A percentile compares a stretch with the other conserved stretches of the same genome.
phyloP scores from a whole-genome alignment of 2,797 vertebrate species.

The Balearica regulorum region DNA sequence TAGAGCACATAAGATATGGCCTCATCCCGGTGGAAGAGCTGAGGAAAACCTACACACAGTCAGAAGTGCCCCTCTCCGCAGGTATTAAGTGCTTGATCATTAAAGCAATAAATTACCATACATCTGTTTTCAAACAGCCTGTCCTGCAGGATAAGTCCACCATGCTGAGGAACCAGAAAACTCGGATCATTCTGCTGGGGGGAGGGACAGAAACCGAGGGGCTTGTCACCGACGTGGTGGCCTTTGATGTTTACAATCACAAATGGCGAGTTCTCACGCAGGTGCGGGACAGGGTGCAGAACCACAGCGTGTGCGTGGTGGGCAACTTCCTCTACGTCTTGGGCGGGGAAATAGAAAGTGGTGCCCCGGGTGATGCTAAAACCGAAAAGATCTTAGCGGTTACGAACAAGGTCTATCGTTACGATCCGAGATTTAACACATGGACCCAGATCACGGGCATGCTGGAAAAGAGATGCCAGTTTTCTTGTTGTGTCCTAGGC shows the following conservation, averaged over 20 bases:
- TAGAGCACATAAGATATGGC: slow-evolving; percentile 85
- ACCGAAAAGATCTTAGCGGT: not conserved
- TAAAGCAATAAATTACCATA: slow-evolving; percentile 88
- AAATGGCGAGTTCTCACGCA: slow-evolving; percentile 75
- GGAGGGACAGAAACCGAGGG: slow-evolving; percentile 76
- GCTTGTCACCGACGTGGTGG: slow-evolving; percentile 75
- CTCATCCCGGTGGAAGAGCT: slow-evolving; percentile 79
- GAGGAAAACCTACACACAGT: slow-evolving; percentile 69
- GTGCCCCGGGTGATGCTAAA: slow-evolving; percentile 45
- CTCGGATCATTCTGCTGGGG: slow-evolving; percentile 83
- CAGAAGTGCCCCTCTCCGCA: slow-evolving; percentile 79
- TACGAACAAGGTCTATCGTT: slow-evolving; percentile 85
- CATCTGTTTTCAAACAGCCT: slow-evolving; percentile 80
- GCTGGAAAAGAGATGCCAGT: slow-evolving; percentile 84
- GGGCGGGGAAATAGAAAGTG: slow-evolving; percentile 82
- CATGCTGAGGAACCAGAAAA: slow-evolving; percentile 77
- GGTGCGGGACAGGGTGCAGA: slow-evolving; percentile 76
- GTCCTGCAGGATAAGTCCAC: slow-evolving; percentile 83
- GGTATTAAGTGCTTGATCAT: slow-evolving; percentile 85
- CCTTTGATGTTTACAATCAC: slow-evolving; percentile 81
- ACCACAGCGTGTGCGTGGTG: slow-evolving; percentile 83
- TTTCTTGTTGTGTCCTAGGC: slow-evolving; percentile 83
- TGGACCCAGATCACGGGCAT: slow-evolving; percentile 83
- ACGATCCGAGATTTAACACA: slow-evolving; percentile 85
- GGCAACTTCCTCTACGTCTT: slow-evolving; percentile 92